Evolutionary conservation across 2,113 vertebrate species (phyloP), one percentile per base, ranked within the genome.

Genomic region (Nesogale talazaci): DNA sequence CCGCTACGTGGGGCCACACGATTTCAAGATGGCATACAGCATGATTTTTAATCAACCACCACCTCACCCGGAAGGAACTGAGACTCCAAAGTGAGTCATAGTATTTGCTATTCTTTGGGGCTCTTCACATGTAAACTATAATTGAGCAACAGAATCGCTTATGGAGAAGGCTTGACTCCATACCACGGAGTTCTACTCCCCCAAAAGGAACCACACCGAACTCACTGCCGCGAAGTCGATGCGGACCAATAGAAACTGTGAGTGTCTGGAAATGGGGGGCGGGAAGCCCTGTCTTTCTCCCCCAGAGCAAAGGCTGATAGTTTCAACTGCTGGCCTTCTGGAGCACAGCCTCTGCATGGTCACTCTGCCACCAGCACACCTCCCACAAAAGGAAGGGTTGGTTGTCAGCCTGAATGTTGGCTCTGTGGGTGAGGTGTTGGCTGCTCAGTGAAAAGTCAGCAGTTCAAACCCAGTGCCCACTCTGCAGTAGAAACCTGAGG

Each of bases 121-220:
- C 67, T 89, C 31, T 93, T 84, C 63, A 63, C 40, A 69, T 92
- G 56, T 75, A 88, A 93, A 79, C 86, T 23, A 80, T 83, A 93
- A 92, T 61, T 78, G 88, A 91, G n/a, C 85, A 74, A 89, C 25
- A 83, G 36, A 40, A 1, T 79, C 76, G 40, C 91, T 85, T 85
- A 78, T 81, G 25, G 46, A 4, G 25, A 69, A 84, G 17, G 5
- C 81, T 93, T 25, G 77, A 76, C 94, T 90, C 22, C 82, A 12
- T 52, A 56, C 6, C 14, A 67, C 31, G 80, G 61, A 95, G 84
- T 86, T 69, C 31, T 38, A 52, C 75, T 67, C 57, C 36, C 22
- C 14, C 77, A 65, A 80, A 80, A 36, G 8, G 22, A 76, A 93
- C 6, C 46, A 52, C 10, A 52, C 6, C 46, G 14, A 12, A 46